Base-by-base conservation (phyloP, 2,113 vertebrate genomes). In the Catharus bicknelli region DNA sequence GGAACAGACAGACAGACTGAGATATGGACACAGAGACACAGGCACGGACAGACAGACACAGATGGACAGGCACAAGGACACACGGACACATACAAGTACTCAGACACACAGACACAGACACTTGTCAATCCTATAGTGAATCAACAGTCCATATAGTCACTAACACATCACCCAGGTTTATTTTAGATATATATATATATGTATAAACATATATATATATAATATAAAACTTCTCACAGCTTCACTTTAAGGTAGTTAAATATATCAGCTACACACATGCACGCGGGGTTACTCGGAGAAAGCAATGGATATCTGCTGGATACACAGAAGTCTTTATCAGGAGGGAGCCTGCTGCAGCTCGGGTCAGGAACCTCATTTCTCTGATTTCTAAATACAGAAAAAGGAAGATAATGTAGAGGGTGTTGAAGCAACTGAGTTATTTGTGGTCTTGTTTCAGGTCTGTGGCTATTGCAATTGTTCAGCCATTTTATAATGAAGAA, bases 321-420 rank as follows among this genome's bases (percentile, higher is more conserved):
- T 38, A 18, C 67, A 42, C 16, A 43, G 40, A 57, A 61, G 40
- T 29, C 63, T 79, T 14, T 34, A 8, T 15, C 55, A 12, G 20
- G 34, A 64, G 43, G 34, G 11, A 90, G 16, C n/a, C 36, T 36
- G 45, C 30, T 0, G 13, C 54, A 86, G 45, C 32, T 77, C 10
- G 2, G 25, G 27, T 79, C 62, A 86, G 54, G 53, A 42, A 34
- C 42, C 10, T 97, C 92, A 96, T 72, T 95, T 95, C 55, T 94
- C 84, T 61, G 88, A 68, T 84, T 96, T 95, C 95, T 97, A 62
- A 59, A 82, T 19, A 55, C 9, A 85, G 54, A 40, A 50, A 13
- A 58, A 73, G 6, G 23, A 82, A 86, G 29, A 45, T 42, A 51
- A 83, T n/a, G 22, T 26, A 69, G 61, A 77, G 14, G n/a, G 45